These are phyloP conservation scores for Vicugna pacos DNA, from an alignment of 2,113 vertebrate genomes.

Conservation along the genomic window DNA sequence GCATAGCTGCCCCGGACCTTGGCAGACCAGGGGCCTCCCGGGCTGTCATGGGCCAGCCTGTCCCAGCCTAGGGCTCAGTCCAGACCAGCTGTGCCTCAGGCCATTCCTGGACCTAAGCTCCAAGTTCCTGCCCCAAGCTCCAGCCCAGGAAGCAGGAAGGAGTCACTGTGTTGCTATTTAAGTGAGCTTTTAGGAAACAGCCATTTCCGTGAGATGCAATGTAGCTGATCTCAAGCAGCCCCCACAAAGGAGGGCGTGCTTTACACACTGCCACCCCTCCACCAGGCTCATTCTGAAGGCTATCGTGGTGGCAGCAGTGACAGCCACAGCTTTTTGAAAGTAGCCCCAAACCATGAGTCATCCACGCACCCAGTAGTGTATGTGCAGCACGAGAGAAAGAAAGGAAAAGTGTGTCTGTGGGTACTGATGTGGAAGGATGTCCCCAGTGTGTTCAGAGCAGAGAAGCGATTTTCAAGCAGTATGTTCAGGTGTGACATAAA, in stretches of 20 bases:
- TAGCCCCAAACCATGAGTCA: fast-evolving
- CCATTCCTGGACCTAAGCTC: neutral
- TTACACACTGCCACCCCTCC: fast-evolving
- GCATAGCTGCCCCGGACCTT: neutral
- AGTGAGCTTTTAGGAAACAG: slow-evolving; percentile 11
- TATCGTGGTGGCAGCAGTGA: fast-evolving
- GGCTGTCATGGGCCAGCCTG: neutral
- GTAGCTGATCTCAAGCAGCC: neutral
- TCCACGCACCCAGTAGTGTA: fast-evolving
- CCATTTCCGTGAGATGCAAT: neutral
- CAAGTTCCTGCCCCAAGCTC: neutral
- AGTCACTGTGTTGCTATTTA: neutral
- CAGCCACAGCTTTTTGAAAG: neutral
- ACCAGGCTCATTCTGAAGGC: neutral
- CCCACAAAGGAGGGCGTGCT: neutral
- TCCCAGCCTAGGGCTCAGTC: neutral
- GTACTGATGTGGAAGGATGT: neutral
- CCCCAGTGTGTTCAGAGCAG: neutral
- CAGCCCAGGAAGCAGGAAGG: neutral
- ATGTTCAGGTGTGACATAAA: neutral
- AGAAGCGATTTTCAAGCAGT: neutral
- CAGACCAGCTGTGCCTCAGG: neutral
- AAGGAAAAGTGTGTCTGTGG: neutral
- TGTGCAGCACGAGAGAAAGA: fast-evolving
- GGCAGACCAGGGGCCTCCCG: neutral